A percentile compares a stretch with the other conserved stretches of the same genome.
These are phyloP conservation scores for Mustela lutreola DNA, from an alignment of 2,113 vertebrate genomes.

Conservation along the genomic window DNA sequence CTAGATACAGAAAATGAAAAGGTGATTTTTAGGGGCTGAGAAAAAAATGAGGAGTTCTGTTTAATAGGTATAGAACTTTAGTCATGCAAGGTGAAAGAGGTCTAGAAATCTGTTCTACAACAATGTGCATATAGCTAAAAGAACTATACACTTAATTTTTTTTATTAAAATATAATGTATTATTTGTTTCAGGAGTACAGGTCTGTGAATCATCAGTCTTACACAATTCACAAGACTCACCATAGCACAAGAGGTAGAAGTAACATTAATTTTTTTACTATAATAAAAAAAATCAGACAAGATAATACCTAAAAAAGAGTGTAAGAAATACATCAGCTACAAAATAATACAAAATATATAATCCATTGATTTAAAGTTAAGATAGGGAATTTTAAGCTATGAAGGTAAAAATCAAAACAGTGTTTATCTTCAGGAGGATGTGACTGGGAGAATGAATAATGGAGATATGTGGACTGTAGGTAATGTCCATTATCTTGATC, in stretches of 20 bases:
- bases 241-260: neutral
- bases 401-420: neutral
- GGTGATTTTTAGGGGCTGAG: neutral
- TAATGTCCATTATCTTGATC: neutral
- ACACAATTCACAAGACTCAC: no score
- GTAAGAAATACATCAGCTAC: neutral
- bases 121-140: neutral
- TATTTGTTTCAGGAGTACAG: no score
- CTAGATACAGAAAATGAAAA: neutral
- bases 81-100: neutral
- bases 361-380: neutral
- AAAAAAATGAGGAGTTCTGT: neutral
- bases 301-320: neutral
- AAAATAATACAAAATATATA: neutral
- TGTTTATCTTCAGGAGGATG: neutral
- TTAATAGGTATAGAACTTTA: no score
- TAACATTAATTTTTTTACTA: neutral
- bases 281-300: neutral
- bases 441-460: neutral
- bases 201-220: no score
- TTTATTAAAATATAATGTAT: no score
- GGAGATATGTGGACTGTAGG: neutral
- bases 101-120: neutral
- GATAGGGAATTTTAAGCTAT: neutral
- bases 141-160: neutral